Conservation (phyloP, 2,113 vertebrate species). For the Epinephelus lanceolatus region DNA sequence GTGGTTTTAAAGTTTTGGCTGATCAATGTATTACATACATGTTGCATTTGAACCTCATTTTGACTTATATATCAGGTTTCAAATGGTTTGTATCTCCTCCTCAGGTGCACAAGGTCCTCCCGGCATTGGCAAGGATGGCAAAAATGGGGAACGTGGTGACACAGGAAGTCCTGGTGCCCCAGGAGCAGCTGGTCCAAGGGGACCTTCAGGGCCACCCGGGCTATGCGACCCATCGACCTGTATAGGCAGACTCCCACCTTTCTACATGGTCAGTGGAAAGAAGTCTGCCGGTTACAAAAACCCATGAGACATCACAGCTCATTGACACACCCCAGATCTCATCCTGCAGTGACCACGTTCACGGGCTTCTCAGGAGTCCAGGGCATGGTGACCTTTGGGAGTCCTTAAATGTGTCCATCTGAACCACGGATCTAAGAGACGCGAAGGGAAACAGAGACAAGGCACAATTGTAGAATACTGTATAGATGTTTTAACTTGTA, state of each 20-base stretch:
- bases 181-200: conserved; percentile 78
- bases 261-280: conserved; percentile 83
- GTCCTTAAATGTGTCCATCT: conserved; percentile 47
- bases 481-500: conserved; percentile 71
- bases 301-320: conserved; percentile 67
- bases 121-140: conserved; percentile 83
- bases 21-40: too few species aligned
- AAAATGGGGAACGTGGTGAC: conserved; percentile 79
- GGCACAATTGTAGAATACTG: conserved; percentile 73
- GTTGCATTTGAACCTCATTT: too few species aligned
- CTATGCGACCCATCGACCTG: conserved; percentile 87
- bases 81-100: background rate
- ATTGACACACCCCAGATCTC: conserved; percentile 60
- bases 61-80: too few species aligned
- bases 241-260: conserved; percentile 76
- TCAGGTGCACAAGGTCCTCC: conserved; percentile 79
- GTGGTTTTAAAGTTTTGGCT: too few species aligned
- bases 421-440: conserved; percentile 51
- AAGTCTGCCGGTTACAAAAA: conserved; percentile 81
- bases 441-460: conserved; percentile 56
- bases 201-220: conserved; percentile 79
- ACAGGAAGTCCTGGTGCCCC: conserved; percentile 78
- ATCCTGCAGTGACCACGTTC: conserved; percentile 41
- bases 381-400: conserved; percentile 52
- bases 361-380: conserved; percentile 33